Percentiles rank a stretch among this genome's conserved stretches.
Evolutionary conservation across 1,140 invertebrate genomes (phyloP).

Genomic region (Pemphigus obesinymphae): DNA sequence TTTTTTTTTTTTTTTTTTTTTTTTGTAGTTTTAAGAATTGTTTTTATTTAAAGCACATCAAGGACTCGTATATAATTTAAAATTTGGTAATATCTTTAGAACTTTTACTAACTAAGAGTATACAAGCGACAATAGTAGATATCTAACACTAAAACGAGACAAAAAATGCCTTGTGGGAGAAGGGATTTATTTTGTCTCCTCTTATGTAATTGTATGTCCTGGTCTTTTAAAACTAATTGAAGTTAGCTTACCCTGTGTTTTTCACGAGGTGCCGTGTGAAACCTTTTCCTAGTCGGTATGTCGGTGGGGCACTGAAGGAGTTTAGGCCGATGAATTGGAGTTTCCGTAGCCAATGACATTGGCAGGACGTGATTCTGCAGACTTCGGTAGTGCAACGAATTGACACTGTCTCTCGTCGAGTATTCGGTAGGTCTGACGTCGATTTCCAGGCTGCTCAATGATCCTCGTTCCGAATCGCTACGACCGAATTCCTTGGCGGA

Average conservation of each 20-base stretch:
- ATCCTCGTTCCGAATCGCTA: constrained; percentile 26
- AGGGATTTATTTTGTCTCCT: too few relatives aligned
- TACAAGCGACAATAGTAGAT: too few relatives aligned
- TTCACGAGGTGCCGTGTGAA: constrained; percentile 59
- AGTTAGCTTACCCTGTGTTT: constrained; percentile 55
- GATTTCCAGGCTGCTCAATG: constrained; percentile 19
- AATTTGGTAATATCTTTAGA: too few relatives aligned
- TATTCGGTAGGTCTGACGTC: background rate
- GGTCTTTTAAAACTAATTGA: too few relatives aligned
- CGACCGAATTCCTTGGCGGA: constrained; percentile 6
- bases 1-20: too few relatives aligned
- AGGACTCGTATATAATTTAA: too few relatives aligned
- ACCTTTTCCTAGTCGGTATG: constrained; percentile 53
- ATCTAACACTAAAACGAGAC: too few relatives aligned
- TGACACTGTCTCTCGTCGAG: constrained; percentile 19
- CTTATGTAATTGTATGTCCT: too few relatives aligned
- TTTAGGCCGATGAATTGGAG: background rate
- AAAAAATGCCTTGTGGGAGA: too few relatives aligned
- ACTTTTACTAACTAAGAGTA: too few relatives aligned
- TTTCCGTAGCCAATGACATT: background rate
- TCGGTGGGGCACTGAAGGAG: background rate
- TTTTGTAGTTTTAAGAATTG: too few relatives aligned
- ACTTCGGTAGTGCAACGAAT: constrained; percentile 29
- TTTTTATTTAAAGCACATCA: too few relatives aligned
- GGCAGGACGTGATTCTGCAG: background rate